Evolutionary conservation across 2,797 vertebrate species (phyloP).

Genomic region (Hydrocynus forskahlii): DNA sequence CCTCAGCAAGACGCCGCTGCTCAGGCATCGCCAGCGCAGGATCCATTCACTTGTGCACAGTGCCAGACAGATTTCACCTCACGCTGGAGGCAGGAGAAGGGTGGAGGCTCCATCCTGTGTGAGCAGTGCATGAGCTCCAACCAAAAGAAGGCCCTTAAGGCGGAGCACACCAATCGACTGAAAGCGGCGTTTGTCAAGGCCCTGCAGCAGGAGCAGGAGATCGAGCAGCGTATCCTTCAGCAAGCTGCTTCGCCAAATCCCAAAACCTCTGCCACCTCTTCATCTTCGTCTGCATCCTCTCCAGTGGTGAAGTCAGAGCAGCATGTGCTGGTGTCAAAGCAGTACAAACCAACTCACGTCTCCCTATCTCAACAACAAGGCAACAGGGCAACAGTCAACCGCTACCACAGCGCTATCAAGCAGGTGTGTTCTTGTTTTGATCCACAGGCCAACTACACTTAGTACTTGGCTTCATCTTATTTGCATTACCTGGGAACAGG

Average conservation of each 20-base stretch:
- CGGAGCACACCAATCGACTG: slow-evolving; percentile 94
- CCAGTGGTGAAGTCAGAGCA: slow-evolving; percentile 75
- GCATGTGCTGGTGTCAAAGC: slow-evolving; percentile 74
- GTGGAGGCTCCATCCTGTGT: slow-evolving; percentile 87
- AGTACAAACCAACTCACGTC: slow-evolving; percentile 78
- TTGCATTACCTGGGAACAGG: not conserved
- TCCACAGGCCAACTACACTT: not conserved
- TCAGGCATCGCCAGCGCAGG: slow-evolving; percentile 75
- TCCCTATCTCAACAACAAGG: slow-evolving; percentile 66
- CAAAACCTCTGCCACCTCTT: slow-evolving; percentile 67
- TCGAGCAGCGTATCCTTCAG: slow-evolving; percentile 94
- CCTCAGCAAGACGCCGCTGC: slow-evolving; percentile 54
- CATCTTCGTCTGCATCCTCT: slow-evolving; percentile 63
- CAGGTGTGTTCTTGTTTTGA: slow-evolving; percentile 74
- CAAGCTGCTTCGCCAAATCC: slow-evolving; percentile 76
- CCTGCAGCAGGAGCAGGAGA: slow-evolving; percentile 98
- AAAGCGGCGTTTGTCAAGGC: slow-evolving; percentile 98
- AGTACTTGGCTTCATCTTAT: not conserved
- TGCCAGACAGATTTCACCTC: slow-evolving; percentile 99
- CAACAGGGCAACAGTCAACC: slow-evolving; percentile 76
- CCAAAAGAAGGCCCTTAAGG: slow-evolving; percentile 95
- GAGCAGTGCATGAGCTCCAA: slow-evolving; percentile 98
- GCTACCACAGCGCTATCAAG: slow-evolving; percentile 87
- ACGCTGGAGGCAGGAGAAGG: slow-evolving; percentile 96
- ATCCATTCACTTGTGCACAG: slow-evolving; percentile 92